Conservation (phyloP, 2,888 invertebrate genomes). For the Lingula anatina region DNA sequence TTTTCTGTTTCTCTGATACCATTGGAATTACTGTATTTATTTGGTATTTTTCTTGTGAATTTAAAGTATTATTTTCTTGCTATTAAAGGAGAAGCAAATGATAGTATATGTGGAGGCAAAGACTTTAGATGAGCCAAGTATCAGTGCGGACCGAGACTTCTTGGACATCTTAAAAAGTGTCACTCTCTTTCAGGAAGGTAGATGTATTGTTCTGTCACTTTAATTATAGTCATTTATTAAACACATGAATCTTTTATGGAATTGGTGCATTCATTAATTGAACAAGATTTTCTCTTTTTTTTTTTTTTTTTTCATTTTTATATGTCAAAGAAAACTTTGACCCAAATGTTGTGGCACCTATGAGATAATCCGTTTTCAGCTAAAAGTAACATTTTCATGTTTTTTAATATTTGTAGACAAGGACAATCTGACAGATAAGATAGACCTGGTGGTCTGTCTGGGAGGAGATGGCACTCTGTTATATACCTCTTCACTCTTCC, state of each 20-base stretch:
- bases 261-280: neutral
- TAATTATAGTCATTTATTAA: neutral
- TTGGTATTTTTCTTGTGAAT: too few relatives aligned
- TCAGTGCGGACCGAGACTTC: slow-evolving; percentile 72
- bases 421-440: slow-evolving; percentile 91
- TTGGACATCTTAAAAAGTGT: slow-evolving; percentile 73
- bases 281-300: neutral
- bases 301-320: neutral
- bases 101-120: slow-evolving; percentile 90
- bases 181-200: slow-evolving; percentile 74
- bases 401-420: slow-evolving; percentile 57
- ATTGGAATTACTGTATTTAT: too few relatives aligned
- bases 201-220: slow-evolving; percentile 1
- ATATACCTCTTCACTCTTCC: slow-evolving; percentile 90
- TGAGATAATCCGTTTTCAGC: too few relatives aligned
- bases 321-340: too few relatives aligned
- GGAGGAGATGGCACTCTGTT: slow-evolving; percentile 96
- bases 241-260: neutral
- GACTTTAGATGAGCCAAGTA: slow-evolving; percentile 76
- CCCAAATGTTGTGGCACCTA: too few relatives aligned
- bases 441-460: slow-evolving; percentile 93
- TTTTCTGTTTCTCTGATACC: too few relatives aligned
- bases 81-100: slow-evolving; percentile 84
- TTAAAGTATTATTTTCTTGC: slow-evolving; percentile 1
- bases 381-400: neutral